Base-by-base conservation (phyloP, 1,140 invertebrate species). In the Drosophila novamexicana region DNA sequence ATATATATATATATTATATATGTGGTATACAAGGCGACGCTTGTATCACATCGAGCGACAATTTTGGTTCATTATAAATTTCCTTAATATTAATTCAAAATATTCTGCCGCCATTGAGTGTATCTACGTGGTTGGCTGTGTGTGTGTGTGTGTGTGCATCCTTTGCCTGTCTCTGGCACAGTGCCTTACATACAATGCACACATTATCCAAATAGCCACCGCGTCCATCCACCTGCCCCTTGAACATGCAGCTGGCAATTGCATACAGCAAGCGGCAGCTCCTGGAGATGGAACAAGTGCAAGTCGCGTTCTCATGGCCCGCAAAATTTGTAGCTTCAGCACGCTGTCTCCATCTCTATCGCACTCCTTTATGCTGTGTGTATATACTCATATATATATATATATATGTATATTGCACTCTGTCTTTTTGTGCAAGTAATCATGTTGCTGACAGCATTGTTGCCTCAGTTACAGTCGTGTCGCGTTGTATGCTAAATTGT, bases 11-110 rank as follows among this genome's bases (percentile, higher is more conserved):
- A 39, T 10, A 32, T n/a, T 8, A n/a, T 57, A 65, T 14, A 54
- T 47, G 29, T 56, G 9, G 57, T 8, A 61, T 66, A 70, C 67
- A 59, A 66, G 72, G 66, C 62, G 50, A 62, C 66, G 70, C 58
- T 82, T 78, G 75, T 75, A 66, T 69, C 61, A 72, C 78, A 86
- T 77, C 68, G 82, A 88, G 81, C 72, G 82, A 88, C 76, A 88
- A 86, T 86, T 86, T 86, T 79, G 84, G 83, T 78, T 88, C 83
- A 88, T 88, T 88, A 80, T 88, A 89, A 89, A 88, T 83, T 88
- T 88, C 72, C 83, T 89, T 89, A 88, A 88, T 88, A 89, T 88
- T 88, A 88, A 88, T 88, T 85, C 77, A 89, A 89, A 88, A 89
- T 86, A 75, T 72, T 66, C 70, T 77, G 82, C 39, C 78, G 63